A percentile compares a stretch with the other conserved stretches of the same genome.
Evolutionary conservation across 2,888 invertebrate species (phyloP).

Genomic region (Spicauda simplicius): DNA sequence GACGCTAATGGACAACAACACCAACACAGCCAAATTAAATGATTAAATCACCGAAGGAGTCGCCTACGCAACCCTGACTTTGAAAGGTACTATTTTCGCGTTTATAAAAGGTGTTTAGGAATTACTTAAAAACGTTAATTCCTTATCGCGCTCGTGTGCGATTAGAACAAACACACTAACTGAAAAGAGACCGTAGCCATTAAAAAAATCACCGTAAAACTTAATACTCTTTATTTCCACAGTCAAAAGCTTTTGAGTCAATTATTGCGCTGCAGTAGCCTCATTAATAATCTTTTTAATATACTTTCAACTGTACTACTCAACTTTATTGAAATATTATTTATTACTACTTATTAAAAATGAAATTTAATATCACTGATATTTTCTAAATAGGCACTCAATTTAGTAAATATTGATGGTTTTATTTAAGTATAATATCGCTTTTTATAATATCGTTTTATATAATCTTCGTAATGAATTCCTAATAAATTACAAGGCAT

Average conservation of each 20-base stretch:
- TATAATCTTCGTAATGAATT: no score
- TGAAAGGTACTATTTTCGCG: no score
- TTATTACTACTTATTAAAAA: not conserved
- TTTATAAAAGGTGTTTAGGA: no score
- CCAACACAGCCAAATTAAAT: no score
- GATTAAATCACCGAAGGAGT: no score
- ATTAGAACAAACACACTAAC: not conserved
- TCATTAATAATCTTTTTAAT: not conserved
- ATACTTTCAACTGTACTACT: slow-evolving; percentile 1
- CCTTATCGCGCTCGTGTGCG: not conserved
- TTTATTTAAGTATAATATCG: not conserved
- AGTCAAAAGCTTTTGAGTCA: slow-evolving; percentile 2
- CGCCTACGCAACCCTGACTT: no score
- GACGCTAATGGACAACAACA: no score
- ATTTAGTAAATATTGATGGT: not conserved
- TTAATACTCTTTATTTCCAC: not conserved
- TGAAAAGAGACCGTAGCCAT: not conserved
- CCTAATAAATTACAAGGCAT: no score
- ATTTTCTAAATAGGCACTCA: no score
- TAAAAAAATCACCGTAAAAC: not conserved
- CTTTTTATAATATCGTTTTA: no score
- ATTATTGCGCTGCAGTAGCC: not conserved
- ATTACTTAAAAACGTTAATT: not conserved
- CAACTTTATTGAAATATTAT: slow-evolving; percentile 1
- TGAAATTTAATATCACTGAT: not conserved